phyloP scores from a whole-genome alignment of 1,140 invertebrate genomes.

The Bombus sylvicola region DNA sequence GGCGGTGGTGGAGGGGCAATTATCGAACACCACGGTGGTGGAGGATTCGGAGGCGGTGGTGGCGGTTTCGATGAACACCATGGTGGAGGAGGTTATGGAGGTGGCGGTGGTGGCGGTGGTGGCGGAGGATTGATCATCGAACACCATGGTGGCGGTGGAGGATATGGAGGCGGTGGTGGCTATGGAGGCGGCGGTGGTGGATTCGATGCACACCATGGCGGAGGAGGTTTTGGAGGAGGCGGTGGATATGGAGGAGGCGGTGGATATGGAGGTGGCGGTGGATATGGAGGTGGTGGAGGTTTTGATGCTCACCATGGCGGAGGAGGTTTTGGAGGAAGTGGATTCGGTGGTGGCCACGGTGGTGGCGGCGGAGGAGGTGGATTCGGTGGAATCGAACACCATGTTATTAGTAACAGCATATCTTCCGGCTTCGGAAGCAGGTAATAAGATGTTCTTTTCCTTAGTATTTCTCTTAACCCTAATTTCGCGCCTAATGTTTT shows the following conservation, averaged over 20 bases:
- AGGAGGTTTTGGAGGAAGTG: conserved; percentile 36
- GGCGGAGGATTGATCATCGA: neutral
- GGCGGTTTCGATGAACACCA: neutral
- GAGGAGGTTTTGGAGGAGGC: conserved; percentile 42
- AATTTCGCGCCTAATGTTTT: too few relatives aligned
- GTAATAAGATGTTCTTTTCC: conserved; percentile 29
- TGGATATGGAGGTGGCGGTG: conserved; percentile 54
- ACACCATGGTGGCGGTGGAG: neutral
- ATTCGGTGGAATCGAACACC: conserved; percentile 44
- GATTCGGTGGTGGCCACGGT: conserved; percentile 40
- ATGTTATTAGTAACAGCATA: conserved; percentile 58
- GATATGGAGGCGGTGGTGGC: conserved; percentile 4
- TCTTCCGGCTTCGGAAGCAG: conserved; percentile 70
- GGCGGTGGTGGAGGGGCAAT: neutral
- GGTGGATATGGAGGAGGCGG: conserved; percentile 54
- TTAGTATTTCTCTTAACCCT: too few relatives aligned
- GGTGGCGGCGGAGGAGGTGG: conserved; percentile 55
- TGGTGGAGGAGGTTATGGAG: neutral
- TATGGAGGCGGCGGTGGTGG: conserved; percentile 39
- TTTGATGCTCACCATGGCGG: conserved; percentile 23
- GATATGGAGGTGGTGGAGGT: conserved; percentile 40
- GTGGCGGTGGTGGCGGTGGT: neutral
- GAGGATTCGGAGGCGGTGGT: neutral
- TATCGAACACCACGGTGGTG: neutral
- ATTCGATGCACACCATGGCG: conserved; percentile 43